phyloP scores from a whole-genome alignment of 2,797 vertebrate species.

The Erethizon dorsatum region DNA sequence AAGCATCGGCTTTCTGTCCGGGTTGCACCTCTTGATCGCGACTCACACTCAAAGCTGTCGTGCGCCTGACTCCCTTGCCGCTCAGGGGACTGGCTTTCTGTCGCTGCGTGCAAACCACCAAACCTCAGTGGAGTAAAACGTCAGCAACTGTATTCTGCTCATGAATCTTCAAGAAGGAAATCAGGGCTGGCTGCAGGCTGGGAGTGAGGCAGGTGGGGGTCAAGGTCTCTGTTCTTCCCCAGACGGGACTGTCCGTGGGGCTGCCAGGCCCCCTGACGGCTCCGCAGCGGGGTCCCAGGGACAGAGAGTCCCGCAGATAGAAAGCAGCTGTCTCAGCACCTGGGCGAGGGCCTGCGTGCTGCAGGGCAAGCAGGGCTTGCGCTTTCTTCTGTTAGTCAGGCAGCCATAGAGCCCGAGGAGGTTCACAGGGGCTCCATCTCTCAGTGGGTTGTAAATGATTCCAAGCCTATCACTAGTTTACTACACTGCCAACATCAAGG shows the following conservation, averaged over 20 bases:
- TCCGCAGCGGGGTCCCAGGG: neutral
- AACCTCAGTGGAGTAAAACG: accelerated
- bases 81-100: accelerated
- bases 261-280: neutral
- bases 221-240: neutral
- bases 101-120: accelerated
- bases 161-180: neutral
- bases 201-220: neutral
- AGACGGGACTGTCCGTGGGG: neutral
- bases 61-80: accelerated
- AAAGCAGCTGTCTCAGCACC: neutral
- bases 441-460: accelerated
- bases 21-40: too few relatives aligned
- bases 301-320: accelerated
- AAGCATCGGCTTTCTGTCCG: accelerated
- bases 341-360: neutral
- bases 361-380: accelerated
- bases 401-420: neutral
- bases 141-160: accelerated
- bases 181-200: neutral
- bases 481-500: neutral
- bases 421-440: accelerated
- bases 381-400: too few relatives aligned
- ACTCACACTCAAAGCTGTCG: accelerated
- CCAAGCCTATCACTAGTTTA: neutral